phyloP scores from a whole-genome alignment of 1,140 invertebrate genomes.

The honey bee (Apis mellifera) region Amel_HAv3.1 CM009942.2:10096501-10097000 shows the following conservation, averaged over 20 bases:
- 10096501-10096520: constrained; percentile 98
- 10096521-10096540: constrained; percentile 99
- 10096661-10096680: constrained; percentile 90
- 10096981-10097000: constrained; percentile 94
- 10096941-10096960: constrained; percentile 99
- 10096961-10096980: constrained; percentile 93
- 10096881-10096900: constrained; percentile 99
- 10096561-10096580: constrained; percentile 94
- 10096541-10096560: constrained; percentile 98
- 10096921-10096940: constrained; percentile 99
- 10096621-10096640: constrained; percentile 92
- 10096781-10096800: constrained; percentile 98
- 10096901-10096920: constrained; percentile 96
- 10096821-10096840: constrained; percentile 98
- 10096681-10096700: constrained; percentile 97
- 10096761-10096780: constrained; percentile 96
- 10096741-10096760: constrained; percentile 97
- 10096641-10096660: constrained; percentile 95
- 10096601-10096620: constrained; percentile 90
- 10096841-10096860: constrained; percentile 97
- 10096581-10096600: constrained; percentile 89
- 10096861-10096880: constrained; percentile 98
- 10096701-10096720: constrained; percentile 97
- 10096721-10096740: constrained; percentile 99
- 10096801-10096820: constrained; percentile 99